Conservation (phyloP, 2,888 invertebrate genomes). For the Calameuta pallipes region DNA sequence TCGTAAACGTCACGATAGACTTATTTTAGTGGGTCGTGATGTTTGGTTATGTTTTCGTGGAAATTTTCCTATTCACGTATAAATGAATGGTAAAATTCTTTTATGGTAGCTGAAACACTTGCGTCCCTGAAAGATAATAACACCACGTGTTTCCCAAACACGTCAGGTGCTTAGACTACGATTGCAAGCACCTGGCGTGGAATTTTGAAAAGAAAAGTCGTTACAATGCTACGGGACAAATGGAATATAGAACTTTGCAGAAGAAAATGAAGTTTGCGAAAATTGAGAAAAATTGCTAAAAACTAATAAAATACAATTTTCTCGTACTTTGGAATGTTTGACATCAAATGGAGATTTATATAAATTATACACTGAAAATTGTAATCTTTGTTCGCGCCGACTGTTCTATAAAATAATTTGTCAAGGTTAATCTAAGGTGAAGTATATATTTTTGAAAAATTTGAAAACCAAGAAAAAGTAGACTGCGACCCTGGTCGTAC, state of each 20-base stretch:
- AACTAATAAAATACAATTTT: no score
- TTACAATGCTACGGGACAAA: background rate
- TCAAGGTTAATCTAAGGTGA: background rate
- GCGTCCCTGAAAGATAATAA: constrained; percentile 5
- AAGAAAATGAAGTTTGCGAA: background rate
- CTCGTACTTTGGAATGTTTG: no score
- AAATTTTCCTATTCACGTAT: background rate
- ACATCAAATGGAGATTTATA: background rate
- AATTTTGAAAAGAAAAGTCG: background rate
- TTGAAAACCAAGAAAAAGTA: background rate
- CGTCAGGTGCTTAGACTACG: background rate
- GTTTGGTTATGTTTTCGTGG: background rate
- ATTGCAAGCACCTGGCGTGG: background rate
- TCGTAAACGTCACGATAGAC: background rate
- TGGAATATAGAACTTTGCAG: background rate
- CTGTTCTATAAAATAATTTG: background rate
- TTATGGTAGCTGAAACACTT: background rate
- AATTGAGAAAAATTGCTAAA: no score
- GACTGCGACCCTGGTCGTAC: constrained; percentile 8
- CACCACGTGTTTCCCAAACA: constrained; percentile 4
- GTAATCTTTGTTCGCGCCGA: background rate
- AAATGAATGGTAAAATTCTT: background rate
- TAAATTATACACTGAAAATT: background rate
- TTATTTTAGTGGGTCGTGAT: background rate
- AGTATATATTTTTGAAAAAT: background rate